phyloP scores from a whole-genome alignment of 2,797 vertebrate genomes.

The Aplochiton taeniatus region DNA sequence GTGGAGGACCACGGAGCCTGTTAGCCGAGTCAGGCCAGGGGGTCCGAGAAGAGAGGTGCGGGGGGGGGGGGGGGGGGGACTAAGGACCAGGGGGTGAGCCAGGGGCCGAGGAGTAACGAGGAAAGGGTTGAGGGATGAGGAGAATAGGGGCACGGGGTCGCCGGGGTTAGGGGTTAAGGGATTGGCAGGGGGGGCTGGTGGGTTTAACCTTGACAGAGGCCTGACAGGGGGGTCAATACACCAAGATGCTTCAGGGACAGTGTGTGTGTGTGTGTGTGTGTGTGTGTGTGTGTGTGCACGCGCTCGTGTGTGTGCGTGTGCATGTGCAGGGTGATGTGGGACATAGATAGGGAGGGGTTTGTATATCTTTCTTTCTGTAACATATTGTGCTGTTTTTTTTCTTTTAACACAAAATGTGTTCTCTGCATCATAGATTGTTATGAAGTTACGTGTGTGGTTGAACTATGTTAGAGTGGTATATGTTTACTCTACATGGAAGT shows the following conservation, averaged over 20 bases:
- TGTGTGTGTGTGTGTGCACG: background rate
- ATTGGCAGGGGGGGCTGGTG: slow-evolving; percentile 8
- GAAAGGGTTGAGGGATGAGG: too few species aligned
- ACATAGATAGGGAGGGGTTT: too few species aligned
- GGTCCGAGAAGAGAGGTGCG: background rate
- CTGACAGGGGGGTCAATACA: slow-evolving; percentile 42
- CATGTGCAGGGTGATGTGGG: background rate
- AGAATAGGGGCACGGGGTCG: too few species aligned
- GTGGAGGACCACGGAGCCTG: slow-evolving; percentile 1
- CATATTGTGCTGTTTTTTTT: too few species aligned
- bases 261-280: background rate
- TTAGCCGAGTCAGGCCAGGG: background rate
- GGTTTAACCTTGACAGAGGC: slow-evolving; percentile 45
- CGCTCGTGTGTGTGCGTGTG: slow-evolving; percentile 1
- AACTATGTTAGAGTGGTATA: too few species aligned
- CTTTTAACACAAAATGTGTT: too few species aligned
- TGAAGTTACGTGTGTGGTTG: too few species aligned
- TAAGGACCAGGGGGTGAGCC: too few species aligned
- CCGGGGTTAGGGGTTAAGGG: background rate
- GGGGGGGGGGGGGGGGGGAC: background rate
- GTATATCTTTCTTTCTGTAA: too few species aligned
- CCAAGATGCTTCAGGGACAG: slow-evolving; percentile 22
- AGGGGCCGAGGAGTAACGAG: too few species aligned
- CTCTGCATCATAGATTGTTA: too few species aligned
- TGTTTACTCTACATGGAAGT: too few species aligned